Base-by-base conservation (phyloP, 2,113 vertebrate genomes). In the Halcyon malimbica region DNA sequence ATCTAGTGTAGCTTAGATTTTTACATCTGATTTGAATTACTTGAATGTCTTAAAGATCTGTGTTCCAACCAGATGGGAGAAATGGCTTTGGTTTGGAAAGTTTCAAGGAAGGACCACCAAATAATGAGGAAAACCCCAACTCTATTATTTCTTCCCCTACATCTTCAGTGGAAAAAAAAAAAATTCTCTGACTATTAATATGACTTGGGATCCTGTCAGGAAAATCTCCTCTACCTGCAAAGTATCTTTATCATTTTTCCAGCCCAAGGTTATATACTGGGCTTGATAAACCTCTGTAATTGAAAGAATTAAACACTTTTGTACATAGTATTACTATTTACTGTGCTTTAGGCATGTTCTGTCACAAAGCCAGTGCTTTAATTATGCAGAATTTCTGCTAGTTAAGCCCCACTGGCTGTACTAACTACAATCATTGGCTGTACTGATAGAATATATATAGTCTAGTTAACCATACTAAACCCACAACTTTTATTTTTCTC, bases 21-120 rank as follows among this genome's bases (percentile, higher is more conserved):
- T 93, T 96, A 94, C 96, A 96, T 94, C 91, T 96, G 96, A 97
- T 91, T 96, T 91, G 93, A 97, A 96, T 97, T 96, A 97, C 89
- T 94, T 14, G 24, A 90, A 96, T 23, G 93, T 93, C 94, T 95
- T 97, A 94, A 96, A 95, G 83, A 94, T 89, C 94, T 83, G 31
- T 85, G 81, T 94, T 96, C 81, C 87, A 93, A 59, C 89, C 95
- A 97, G 95, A 96, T 91, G 87, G 77, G 84, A 96, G 91, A 96
- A 97, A 89, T 85, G 59, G 91, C 89, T 96, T 95, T 94, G 91
- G 92, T 84, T 95, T 95, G 89, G 81, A 96, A 92, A 91, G 69
- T 91, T 82, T 91, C 83, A 83, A 89, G 74, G 89, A 94, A 96
- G 74, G 87, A 91, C 89, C 94, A 96, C 96, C 89, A 94, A 94